Evolutionary conservation across 2,888 invertebrate genomes (phyloP), one percentile per base, ranked within the genome.

Genomic region (Eupelmus urozonus): DNA sequence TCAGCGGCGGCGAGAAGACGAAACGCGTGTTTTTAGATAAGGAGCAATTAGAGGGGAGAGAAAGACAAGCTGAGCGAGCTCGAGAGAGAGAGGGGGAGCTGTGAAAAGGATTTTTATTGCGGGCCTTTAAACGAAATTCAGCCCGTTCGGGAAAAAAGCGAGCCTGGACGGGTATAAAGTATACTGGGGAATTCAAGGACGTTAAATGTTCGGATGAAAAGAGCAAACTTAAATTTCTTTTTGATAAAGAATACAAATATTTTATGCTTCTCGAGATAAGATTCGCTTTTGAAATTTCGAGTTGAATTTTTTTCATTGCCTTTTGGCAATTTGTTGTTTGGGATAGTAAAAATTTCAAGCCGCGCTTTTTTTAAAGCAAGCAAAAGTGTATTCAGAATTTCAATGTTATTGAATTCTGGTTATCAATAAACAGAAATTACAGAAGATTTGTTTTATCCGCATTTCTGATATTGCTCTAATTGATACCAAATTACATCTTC

Each of bases 91-190:
- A 27, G 49, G 27, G 67, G 71, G 79, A 82, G 80, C 82, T 83
- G 85, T 84, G 84, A 85, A 86, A 86, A 86, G 85, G 83, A 86
- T 85, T 85, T 85, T 86, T 86, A 86, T 82, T 84, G 84, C 82
- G 60, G 80, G 81, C 80, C 79, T 80, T 83, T 74, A 78, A 74
- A 78, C 59, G 63, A 74, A 49, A 83, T 80, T 78, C 55, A 60
- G 57, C 63, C 40, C 57, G 9, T 9, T 18, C 11, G 51, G 23
- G 73, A 69, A 57, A 55, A 49, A 67, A 63, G 34, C 80, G 62
- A 77, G 80, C 73, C 9, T 34, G 34, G 3, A 34, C 45, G 75
- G 73, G 71, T 66, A 18, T 27, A 42, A 72, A 73, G 51, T 75
- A 59, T 63, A n/a, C 23, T 23, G 42, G n/a, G 18, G 57, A 70